Percentiles rank a stretch among this genome's conserved stretches.
phyloP scores from a whole-genome alignment of 2,888 invertebrate genomes.

The Mechanitis mazaeus region DNA sequence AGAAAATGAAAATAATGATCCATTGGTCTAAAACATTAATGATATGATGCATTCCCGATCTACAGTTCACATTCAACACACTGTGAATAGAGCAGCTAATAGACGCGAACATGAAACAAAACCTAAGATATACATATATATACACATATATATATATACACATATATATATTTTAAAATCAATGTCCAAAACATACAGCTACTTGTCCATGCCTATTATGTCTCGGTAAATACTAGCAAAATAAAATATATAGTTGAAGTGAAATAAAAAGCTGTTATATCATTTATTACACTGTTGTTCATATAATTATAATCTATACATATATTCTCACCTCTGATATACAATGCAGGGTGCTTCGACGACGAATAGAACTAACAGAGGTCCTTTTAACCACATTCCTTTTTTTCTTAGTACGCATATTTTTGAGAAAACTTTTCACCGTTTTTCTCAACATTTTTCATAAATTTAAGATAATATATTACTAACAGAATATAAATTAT shows the following conservation, averaged over 20 bases:
- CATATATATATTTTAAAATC: not conserved
- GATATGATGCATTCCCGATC: constrained; percentile 54
- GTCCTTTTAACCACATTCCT: constrained; percentile 45
- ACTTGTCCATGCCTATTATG: constrained; percentile 16
- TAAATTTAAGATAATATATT: constrained; percentile 7
- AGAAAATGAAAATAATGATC: constrained; percentile 29
- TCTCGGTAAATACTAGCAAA: not conserved
- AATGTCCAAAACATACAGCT: not conserved
- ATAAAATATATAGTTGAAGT: constrained; percentile 15
- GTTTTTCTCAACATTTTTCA: constrained; percentile 52
- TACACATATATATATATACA: not conserved
- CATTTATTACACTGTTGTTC: constrained; percentile 1
- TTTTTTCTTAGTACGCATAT: constrained; percentile 51
- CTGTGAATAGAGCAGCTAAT: constrained; percentile 37
- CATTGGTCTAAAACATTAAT: constrained; percentile 45
- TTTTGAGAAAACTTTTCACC: constrained; percentile 45
- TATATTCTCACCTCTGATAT: constrained; percentile 56
- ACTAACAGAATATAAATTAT: not conserved
- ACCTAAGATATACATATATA: not conserved
- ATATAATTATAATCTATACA: constrained; percentile 5
- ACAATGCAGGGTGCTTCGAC: constrained; percentile 59
- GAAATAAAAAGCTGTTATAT: constrained; percentile 12
- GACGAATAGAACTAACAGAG: constrained; percentile 54
- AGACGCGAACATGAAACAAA: constrained; percentile 12
- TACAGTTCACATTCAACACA: constrained; percentile 72